Evolutionary conservation across 2,113 vertebrate genomes (phyloP).

Genomic region (Pelodiscus sinensis): DNA sequence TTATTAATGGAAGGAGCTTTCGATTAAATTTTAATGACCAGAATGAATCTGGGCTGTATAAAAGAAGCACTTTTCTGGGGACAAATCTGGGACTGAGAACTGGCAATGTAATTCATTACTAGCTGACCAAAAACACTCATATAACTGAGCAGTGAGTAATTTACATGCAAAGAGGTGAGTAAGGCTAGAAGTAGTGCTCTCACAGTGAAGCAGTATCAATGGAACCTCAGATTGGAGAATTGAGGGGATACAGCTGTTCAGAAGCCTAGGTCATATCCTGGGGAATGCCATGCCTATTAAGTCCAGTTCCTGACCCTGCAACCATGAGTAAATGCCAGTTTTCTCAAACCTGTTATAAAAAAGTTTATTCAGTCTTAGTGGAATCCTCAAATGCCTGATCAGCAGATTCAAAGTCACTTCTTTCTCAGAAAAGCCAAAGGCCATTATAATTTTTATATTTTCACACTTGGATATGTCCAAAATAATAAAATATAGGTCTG

Average conservation of each 20-base stretch:
- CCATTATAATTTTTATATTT: background rate
- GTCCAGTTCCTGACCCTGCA: slow-evolving; percentile 23
- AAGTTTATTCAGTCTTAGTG: slow-evolving; percentile 19
- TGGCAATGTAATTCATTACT: too few relatives aligned
- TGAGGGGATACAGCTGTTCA: background rate
- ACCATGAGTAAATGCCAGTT: slow-evolving; percentile 11
- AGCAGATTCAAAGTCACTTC: slow-evolving; percentile 57
- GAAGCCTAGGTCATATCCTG: background rate
- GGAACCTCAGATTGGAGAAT: background rate
- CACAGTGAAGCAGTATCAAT: background rate
- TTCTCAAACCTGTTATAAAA: slow-evolving; percentile 36
- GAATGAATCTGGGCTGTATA: too few relatives aligned
- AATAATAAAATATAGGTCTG: background rate
- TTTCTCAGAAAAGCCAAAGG: slow-evolving; percentile 15
- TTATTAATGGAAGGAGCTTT: too few relatives aligned
- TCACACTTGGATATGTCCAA: background rate
- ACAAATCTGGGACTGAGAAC: too few relatives aligned
- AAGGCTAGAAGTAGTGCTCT: background rate
- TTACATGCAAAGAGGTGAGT: too few relatives aligned
- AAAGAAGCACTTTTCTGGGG: too few relatives aligned
- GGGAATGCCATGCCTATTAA: background rate
- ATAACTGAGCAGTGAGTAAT: too few relatives aligned
- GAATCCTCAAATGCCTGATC: slow-evolving; percentile 52
- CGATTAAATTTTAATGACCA: too few relatives aligned
- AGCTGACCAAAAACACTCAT: too few relatives aligned